These are phyloP conservation scores for Ophion obscuratus DNA, from an alignment of 2,888 invertebrate species.

Conservation along the genomic window DNA sequence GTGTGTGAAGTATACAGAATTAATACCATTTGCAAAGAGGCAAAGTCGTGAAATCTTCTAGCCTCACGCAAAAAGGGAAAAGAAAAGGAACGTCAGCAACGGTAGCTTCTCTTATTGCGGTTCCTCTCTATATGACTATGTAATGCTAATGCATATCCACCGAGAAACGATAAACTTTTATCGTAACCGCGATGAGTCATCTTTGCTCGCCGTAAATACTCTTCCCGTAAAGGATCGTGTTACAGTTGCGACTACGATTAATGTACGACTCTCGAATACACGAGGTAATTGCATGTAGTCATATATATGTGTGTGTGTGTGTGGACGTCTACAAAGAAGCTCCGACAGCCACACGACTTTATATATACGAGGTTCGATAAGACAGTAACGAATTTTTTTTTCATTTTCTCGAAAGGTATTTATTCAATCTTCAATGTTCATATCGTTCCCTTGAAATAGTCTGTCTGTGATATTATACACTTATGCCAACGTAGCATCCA, in stretches of 20 bases:
- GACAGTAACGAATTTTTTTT: too few relatives aligned
- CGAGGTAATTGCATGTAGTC: too few relatives aligned
- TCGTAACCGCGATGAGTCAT: background rate
- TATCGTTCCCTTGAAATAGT: too few relatives aligned
- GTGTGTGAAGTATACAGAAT: background rate
- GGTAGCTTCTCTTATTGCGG: background rate
- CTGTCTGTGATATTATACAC: too few relatives aligned
- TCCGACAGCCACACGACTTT: too few relatives aligned
- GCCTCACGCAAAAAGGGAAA: background rate
- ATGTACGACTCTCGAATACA: slow-evolving; percentile 44
- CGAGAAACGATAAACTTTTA: background rate
- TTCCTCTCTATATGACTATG: background rate
- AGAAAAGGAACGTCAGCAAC: background rate
- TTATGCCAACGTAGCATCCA: too few relatives aligned
- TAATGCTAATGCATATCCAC: background rate
- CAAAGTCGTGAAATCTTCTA: background rate
- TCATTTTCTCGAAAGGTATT: too few relatives aligned
- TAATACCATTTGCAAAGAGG: background rate
- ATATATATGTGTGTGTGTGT: too few relatives aligned
- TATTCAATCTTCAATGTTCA: too few relatives aligned
- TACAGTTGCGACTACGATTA: slow-evolving; percentile 30
- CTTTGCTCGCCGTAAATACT: slow-evolving; percentile 42
- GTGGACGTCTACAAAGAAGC: too few relatives aligned
- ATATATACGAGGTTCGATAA: too few relatives aligned
- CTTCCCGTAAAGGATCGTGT: slow-evolving; percentile 5